phyloP scores from a whole-genome alignment of 2,888 invertebrate genomes.

The Apamea crenata region DNA sequence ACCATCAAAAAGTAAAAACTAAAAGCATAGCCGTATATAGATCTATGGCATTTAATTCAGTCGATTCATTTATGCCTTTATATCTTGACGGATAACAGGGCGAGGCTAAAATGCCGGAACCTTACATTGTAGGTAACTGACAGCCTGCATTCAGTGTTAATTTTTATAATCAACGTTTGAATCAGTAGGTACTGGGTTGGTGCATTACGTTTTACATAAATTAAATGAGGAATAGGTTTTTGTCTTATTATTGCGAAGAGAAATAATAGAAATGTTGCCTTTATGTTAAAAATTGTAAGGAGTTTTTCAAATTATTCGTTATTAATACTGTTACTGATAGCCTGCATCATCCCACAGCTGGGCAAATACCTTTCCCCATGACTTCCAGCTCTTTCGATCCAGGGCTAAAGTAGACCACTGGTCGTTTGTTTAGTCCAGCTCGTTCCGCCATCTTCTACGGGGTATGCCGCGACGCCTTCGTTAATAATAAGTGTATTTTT shows the following conservation, averaged over 20 bases:
- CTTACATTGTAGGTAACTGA: constrained; percentile 29
- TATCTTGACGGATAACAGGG: constrained; percentile 44
- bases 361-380: too few relatives aligned
- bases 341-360: too few relatives aligned
- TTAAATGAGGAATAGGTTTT: neutral
- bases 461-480: too few relatives aligned
- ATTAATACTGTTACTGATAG: too few relatives aligned
- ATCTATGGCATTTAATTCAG: constrained; percentile 18
- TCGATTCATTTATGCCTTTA: constrained; percentile 46
- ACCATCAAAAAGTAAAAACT: constrained; percentile 19
- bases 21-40: neutral
- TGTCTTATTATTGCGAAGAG: neutral
- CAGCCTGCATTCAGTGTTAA: constrained; percentile 42
- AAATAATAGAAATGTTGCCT: neutral
- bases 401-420: too few relatives aligned
- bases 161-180: constrained; percentile 22
- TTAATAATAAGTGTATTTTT: neutral
- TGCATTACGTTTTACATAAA: neutral
- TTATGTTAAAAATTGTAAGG: too few relatives aligned
- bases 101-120: constrained; percentile 54
- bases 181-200: constrained; percentile 13
- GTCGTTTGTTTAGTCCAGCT: too few relatives aligned
- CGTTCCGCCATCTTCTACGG: too few relatives aligned
- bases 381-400: too few relatives aligned
- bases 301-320: too few relatives aligned